phyloP scores from a whole-genome alignment of 2,113 vertebrate genomes.

The Ameiurus melas region DNA sequence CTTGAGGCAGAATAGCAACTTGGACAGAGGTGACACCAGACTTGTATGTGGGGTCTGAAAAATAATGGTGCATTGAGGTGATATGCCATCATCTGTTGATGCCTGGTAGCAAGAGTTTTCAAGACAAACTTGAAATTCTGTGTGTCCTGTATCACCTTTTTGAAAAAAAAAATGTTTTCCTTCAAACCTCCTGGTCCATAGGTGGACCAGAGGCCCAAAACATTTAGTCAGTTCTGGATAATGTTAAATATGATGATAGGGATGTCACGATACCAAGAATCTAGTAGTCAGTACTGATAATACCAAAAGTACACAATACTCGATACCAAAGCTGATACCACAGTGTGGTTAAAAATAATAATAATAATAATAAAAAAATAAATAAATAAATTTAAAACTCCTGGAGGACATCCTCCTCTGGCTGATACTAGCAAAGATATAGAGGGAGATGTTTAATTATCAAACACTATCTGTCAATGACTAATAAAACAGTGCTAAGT shows the following conservation, averaged over 20 bases:
- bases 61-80: background rate
- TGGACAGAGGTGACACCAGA: background rate
- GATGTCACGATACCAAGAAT: too few species aligned
- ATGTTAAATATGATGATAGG: background rate
- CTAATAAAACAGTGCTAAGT: too few species aligned
- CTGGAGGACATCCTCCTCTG: too few species aligned
- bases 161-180: background rate
- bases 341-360: too few species aligned
- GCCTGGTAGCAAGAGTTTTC: background rate
- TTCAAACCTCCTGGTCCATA: background rate
- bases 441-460: too few species aligned
- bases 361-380: too few species aligned
- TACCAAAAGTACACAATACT: too few species aligned
- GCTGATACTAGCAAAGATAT: too few species aligned
- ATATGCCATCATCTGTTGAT: background rate
- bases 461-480: too few species aligned
- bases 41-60: background rate
- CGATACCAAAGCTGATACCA: too few species aligned
- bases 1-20: background rate
- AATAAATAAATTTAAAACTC: too few species aligned
- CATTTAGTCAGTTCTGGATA: background rate
- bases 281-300: too few species aligned
- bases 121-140: background rate
- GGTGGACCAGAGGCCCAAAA: constrained; percentile 13
- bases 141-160: background rate